Base-by-base conservation (phyloP, 2,888 invertebrate genomes). In the Fragum fragum region DNA sequence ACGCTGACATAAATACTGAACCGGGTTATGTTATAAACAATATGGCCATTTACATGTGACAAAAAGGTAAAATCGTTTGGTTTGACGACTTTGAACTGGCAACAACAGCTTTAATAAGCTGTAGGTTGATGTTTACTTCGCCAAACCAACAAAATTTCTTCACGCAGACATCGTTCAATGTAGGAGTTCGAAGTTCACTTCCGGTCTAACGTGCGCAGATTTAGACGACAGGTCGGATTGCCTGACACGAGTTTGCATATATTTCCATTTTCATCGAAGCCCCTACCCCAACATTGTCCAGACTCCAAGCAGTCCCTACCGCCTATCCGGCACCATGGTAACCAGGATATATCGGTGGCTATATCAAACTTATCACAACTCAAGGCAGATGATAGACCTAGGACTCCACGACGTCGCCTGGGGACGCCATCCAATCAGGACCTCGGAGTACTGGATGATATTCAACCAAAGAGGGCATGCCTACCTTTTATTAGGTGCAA, bases 311-410 rank as follows among this genome's bases (percentile, higher is more conserved):
- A 59, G 28, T 59, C 26, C 26, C 26, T 59, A 18, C 59, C 59
- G 18, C 59, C 59, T 28, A 59, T 59, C 28, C 59, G 59, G 11
- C 28, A 59, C 59, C 59, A 59, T 59, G 59, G 59, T 21, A 59
- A 59, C 59, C 59, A 59, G 59, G 59, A 59, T 28, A 59, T 59
- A 7, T 59, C 59, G 7, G 21, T 59, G 59, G 59, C 59, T 7
- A 59, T 59, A 5, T 59, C 59, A 9, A 59, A 59, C 28, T 28
- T 59, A 14, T 59, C 59, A 7, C 5, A 5, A 28, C 14, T 59
- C 26, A 59, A 59, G 18, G 28, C 28, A 26, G 59, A 59, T 28
- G 59, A 59, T 28, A 59, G 59, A 59, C 59, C 59, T 6, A 23
- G 59, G 28, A 59, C 59, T 6, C 59, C 59, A 5, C 23, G 59